These are phyloP conservation scores for Hemiprocne comata DNA, from an alignment of 2,113 vertebrate genomes.

Conservation along the genomic window DNA sequence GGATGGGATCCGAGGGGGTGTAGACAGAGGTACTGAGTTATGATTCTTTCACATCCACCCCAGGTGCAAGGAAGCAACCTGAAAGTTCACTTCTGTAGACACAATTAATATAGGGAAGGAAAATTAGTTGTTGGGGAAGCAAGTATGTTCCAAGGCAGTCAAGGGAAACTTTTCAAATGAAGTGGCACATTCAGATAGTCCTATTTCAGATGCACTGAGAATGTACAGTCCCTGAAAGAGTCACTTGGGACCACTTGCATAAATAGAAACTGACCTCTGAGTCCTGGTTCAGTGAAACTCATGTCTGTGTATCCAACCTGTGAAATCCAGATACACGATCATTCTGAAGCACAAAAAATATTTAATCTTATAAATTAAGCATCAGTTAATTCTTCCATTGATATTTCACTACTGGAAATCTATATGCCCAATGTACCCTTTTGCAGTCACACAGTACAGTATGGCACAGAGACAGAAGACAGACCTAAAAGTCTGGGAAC, in stretches of 20 bases:
- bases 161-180: not conserved
- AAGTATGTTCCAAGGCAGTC: not conserved
- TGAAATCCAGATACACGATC: not conserved
- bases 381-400: not conserved
- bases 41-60: not conserved
- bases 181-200: not conserved
- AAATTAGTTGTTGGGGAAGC: not conserved
- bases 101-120: not conserved
- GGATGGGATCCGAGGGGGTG: not conserved
- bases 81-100: not conserved
- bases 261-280: constrained; percentile 41
- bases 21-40: not conserved
- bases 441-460: not conserved
- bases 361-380: not conserved
- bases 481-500: not conserved
- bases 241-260: not conserved
- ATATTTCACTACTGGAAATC: not conserved
- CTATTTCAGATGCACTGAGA: constrained; percentile 30
- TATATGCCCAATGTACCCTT: not conserved
- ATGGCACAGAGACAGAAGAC: not conserved
- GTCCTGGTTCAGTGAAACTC: not conserved
- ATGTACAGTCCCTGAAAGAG: not conserved
- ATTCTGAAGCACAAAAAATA: not conserved
- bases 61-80: not conserved
- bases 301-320: not conserved